Percentiles rank a stretch among this genome's conserved stretches.
phyloP scores from a whole-genome alignment of 2,797 vertebrate genomes.

The Darevskia mixta region DNA sequence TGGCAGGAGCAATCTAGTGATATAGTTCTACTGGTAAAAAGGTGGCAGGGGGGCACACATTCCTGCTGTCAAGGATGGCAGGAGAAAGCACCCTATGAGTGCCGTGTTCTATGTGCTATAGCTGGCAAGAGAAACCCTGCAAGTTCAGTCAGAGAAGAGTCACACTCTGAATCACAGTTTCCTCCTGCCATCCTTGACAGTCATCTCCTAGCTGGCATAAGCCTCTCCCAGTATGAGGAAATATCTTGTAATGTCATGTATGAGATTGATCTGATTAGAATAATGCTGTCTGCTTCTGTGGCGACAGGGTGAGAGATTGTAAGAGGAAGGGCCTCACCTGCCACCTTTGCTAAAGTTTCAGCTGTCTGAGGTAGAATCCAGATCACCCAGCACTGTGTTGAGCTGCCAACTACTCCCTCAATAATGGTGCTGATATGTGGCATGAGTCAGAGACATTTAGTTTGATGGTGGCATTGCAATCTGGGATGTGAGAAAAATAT shows the following conservation, averaged over 20 bases:
- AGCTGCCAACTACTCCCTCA: neutral
- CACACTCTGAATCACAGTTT: neutral
- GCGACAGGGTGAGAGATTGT: conserved; percentile 6
- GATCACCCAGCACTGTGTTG: neutral
- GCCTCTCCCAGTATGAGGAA: conserved; percentile 26
- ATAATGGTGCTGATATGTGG: neutral
- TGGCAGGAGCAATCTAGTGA: fast-evolving
- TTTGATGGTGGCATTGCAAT: neutral
- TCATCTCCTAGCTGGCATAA: neutral
- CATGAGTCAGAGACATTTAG: neutral
- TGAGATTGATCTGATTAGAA: conserved; percentile 4
- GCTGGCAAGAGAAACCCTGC: too few species aligned
- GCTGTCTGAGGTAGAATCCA: neutral
- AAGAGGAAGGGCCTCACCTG: neutral
- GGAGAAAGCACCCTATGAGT: too few species aligned
- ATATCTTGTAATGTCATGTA: neutral
- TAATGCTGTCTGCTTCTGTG: neutral
- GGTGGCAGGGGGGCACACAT: too few species aligned
- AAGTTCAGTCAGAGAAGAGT: neutral
- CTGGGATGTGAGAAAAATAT: neutral
- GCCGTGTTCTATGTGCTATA: neutral
- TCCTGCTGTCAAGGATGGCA: neutral
- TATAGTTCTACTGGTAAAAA: neutral
- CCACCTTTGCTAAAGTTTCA: conserved; percentile 5
- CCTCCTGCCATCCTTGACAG: too few species aligned